Base-by-base conservation (phyloP, 2,888 invertebrate genomes). In the Xylocampa areola region DNA sequence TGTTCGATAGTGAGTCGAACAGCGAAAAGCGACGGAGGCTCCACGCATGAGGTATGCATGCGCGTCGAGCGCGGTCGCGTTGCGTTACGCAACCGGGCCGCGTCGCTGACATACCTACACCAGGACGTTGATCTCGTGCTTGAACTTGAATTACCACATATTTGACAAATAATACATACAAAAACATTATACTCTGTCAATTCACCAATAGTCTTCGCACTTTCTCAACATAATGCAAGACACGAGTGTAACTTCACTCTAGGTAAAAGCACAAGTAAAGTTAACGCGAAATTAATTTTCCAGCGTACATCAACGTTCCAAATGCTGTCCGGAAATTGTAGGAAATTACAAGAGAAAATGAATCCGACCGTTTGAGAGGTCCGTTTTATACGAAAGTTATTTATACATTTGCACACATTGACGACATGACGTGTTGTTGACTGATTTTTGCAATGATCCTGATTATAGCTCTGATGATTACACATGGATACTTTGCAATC, bases 331-430 rank as follows among this genome's bases (percentile, higher is more conserved):
- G 94, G 94, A 94, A 92, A 93, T 94, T 93, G 91, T 92, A 93
- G 94, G 94, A 94, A 93, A 94, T 94, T 94, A 91, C 92, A 89
- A 87, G 90, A 92, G 92, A 92, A 93, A 93, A 93, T 92, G 92
- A 92, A 91, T 91, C 89, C 86, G 82, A 86, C 88, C 86, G 85
- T 86, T 87, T 85, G 86, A 88, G 86, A 90, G 89, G 86, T 87
- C 86, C 86, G 83, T 81, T 80, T 66, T 73, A 66, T 54, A 52
- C 49, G 51, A 52, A 43, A 48, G 66, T 74, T 72, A 69, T 82
- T 81, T 78, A 78, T 70, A 57, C 68, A 77, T 71, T 73, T 55
- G 48, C 59, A 55, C 72, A 45, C 33, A 53, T 58, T 41, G 17
- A 40, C n/a, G n/a, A n/a, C n/a, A n/a, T n/a, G n/a, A n/a, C n/a